Conservation (phyloP, 2,888 invertebrate species). For the Leptopilina syphax region DNA sequence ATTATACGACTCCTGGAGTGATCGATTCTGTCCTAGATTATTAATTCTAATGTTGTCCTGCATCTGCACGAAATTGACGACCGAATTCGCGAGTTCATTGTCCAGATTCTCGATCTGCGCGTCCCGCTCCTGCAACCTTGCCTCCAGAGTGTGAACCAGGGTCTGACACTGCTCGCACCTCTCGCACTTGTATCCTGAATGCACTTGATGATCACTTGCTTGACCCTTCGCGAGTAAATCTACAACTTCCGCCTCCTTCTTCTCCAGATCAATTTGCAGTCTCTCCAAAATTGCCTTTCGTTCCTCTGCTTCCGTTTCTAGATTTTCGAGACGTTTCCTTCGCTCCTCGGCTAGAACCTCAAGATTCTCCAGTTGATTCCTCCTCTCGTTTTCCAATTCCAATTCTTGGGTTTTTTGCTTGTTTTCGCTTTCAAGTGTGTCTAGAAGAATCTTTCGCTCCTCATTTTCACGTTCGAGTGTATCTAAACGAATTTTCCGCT, state of each 20-base stretch:
- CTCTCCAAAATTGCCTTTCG: constrained; percentile 58
- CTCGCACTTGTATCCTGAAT: constrained; percentile 54
- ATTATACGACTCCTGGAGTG: constrained; percentile 80
- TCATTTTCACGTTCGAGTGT: too few species aligned
- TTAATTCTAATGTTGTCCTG: constrained; percentile 83
- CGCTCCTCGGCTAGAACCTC: too few species aligned
- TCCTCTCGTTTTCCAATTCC: too few species aligned
- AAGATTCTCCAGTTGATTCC: constrained; percentile 41
- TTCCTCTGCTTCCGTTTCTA: constrained; percentile 69
- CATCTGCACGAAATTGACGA: constrained; percentile 81
- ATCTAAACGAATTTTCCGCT: too few species aligned
- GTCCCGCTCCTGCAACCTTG: constrained; percentile 86
- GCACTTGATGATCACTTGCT: constrained; percentile 45
- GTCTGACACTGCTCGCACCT: constrained; percentile 68
- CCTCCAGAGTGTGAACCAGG: constrained; percentile 78
- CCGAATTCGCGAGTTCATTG: constrained; percentile 82
- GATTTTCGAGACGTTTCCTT: constrained; percentile 68
- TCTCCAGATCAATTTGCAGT: constrained; percentile 57
- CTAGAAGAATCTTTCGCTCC: too few species aligned
- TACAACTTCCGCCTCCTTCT: constrained; percentile 35
- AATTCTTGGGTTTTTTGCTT: too few species aligned
- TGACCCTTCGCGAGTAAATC: too few species aligned
- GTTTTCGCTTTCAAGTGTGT: too few species aligned
- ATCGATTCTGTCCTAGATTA: constrained; percentile 76
- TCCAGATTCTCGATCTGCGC: constrained; percentile 86